Conservation (phyloP, 1,140 invertebrate genomes). For the Drosophila ohnishii region DNA sequence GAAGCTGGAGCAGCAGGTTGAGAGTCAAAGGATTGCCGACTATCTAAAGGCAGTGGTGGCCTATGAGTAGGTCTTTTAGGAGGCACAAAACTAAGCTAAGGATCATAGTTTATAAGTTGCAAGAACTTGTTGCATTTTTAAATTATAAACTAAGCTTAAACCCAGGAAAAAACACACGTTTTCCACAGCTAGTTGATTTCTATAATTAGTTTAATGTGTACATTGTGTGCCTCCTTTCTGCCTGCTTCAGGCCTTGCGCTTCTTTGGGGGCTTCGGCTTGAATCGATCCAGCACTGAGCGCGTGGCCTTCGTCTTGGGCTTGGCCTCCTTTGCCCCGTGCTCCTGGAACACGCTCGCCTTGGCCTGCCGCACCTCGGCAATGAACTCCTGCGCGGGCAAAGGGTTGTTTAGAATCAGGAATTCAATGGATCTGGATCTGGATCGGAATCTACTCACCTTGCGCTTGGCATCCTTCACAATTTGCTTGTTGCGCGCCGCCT, state of each 20-base stretch:
- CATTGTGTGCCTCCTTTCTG: slow-evolving; percentile 1
- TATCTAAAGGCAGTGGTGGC: slow-evolving; percentile 64
- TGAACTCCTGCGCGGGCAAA: slow-evolving; percentile 85
- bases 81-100: not conserved
- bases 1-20: slow-evolving; percentile 18
- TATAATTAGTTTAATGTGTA: slow-evolving; percentile 31
- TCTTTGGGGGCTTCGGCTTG: slow-evolving; percentile 61
- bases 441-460: slow-evolving; percentile 84
- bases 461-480: slow-evolving; percentile 88
- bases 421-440: not conserved
- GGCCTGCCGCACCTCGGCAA: slow-evolving; percentile 82
- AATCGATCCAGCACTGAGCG: slow-evolving; percentile 75
- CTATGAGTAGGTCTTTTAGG: slow-evolving; percentile 14
- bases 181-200: not conserved
- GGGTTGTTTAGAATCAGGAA: not conserved
- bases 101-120: not conserved
- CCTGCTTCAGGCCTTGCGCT: slow-evolving; percentile 27
- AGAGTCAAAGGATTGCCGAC: slow-evolving; percentile 24
- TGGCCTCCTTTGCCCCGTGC: slow-evolving; percentile 9
- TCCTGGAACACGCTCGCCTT: slow-evolving; percentile 59
- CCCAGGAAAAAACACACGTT: not conserved
- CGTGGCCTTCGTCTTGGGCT: slow-evolving; percentile 21
- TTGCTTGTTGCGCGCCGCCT: slow-evolving; percentile 90
- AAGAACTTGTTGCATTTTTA: not conserved
- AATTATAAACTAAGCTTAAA: not conserved